These are phyloP conservation scores for Cerastoderma edule DNA, from an alignment of 2,888 invertebrate species.

Conservation along the genomic window DNA sequence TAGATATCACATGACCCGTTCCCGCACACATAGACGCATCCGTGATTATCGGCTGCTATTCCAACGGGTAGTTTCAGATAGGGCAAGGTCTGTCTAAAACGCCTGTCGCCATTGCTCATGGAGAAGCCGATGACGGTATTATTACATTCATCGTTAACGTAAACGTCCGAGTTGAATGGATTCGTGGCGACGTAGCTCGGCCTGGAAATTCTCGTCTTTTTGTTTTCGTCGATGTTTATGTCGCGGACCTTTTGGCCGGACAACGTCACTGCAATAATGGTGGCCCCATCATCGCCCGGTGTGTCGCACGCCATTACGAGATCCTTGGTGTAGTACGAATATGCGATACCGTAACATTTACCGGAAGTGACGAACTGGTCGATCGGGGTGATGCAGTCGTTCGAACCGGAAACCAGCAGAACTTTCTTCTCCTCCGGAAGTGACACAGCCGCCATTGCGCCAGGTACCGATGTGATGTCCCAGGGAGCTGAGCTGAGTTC, in stretches of 20 bases:
- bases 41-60: conserved; percentile 59
- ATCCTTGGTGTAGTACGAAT: conserved; percentile 53
- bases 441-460: conserved; percentile 60
- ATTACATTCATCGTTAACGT: conserved; percentile 59
- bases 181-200: conserved; percentile 58
- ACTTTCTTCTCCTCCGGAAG: conserved; percentile 59
- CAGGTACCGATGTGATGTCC: conserved; percentile 58
- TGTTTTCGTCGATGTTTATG: conserved; percentile 46
- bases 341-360: conserved; percentile 60
- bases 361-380: conserved; percentile 57
- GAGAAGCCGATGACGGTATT: conserved; percentile 57
- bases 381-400: conserved; percentile 59
- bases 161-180: conserved; percentile 60
- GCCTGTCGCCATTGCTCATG: conserved; percentile 49
- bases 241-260: conserved; percentile 50
- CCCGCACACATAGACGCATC: conserved; percentile 60
- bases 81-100: conserved; percentile 43
- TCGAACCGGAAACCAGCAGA: conserved; percentile 47
- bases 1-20: conserved; percentile 62
- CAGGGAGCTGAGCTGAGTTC: conserved; percentile 57
- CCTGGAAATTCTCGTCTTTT: conserved; percentile 40
- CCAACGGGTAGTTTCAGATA: conserved; percentile 57
- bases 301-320: conserved; percentile 57
- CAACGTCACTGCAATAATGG: conserved; percentile 52
- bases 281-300: conserved; percentile 45